phyloP scores from a whole-genome alignment of 1,140 invertebrate species.

The Cotesia vestalis region DNA sequence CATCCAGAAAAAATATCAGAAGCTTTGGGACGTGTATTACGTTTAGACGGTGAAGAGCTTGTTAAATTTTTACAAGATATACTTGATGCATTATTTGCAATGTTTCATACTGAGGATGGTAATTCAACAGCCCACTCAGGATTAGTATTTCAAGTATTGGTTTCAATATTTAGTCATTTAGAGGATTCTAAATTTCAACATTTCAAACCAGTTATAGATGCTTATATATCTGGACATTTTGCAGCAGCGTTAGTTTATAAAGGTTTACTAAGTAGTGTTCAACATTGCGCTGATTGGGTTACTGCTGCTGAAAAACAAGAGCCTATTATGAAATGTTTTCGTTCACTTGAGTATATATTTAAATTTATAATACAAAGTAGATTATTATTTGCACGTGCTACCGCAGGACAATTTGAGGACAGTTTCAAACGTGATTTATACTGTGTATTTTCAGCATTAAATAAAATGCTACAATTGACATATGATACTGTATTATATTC shows the following conservation, averaged over 20 bases:
- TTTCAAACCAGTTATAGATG: slow-evolving; percentile 94
- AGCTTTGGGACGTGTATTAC: slow-evolving; percentile 81
- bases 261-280: slow-evolving; percentile 86
- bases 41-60: slow-evolving; percentile 88
- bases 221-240: slow-evolving; percentile 95
- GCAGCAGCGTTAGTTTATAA: slow-evolving; percentile 95
- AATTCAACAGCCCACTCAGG: slow-evolving; percentile 80
- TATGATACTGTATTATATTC: slow-evolving; percentile 79
- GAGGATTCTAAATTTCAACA: slow-evolving; percentile 94
- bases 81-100: slow-evolving; percentile 91
- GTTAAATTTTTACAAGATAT: slow-evolving; percentile 97
- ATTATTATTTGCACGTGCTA: slow-evolving; percentile 86
- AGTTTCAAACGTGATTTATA: slow-evolving; percentile 82
- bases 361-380: slow-evolving; percentile 95
- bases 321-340: slow-evolving; percentile 88
- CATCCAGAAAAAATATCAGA: slow-evolving; percentile 87
- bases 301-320: slow-evolving; percentile 84
- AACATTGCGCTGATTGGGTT: slow-evolving; percentile 91
- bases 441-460: slow-evolving; percentile 78
- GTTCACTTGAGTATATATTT: slow-evolving; percentile 93
- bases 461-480: slow-evolving; percentile 77
- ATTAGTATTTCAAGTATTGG: slow-evolving; percentile 82
- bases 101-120: slow-evolving; percentile 94
- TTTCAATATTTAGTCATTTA: slow-evolving; percentile 90
- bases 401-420: slow-evolving; percentile 87